These are phyloP conservation scores for Nephrotoma flavescens DNA, from an alignment of 2,888 invertebrate species.

Conservation along the genomic window DNA sequence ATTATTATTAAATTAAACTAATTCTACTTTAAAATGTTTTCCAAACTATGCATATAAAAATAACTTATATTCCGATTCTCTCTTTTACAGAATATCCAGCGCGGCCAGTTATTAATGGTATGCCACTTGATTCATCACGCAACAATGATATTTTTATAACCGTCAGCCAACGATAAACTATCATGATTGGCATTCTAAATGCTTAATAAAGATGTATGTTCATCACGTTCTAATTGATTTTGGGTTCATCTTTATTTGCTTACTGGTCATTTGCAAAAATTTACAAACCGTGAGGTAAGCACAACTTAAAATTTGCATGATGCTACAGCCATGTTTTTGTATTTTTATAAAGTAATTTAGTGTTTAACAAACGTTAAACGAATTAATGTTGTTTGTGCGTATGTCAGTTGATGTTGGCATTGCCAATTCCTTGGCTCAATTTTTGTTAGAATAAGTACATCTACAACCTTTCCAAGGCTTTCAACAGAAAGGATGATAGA, in stretches of 20 bases:
- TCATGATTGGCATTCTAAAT: background rate
- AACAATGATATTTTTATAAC: background rate
- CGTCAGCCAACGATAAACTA: background rate
- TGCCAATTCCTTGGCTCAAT: too few relatives aligned
- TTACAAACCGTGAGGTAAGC: background rate
- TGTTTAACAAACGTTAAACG: too few relatives aligned
- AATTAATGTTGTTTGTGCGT: too few relatives aligned
- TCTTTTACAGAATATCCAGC: background rate
- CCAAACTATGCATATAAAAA: too few relatives aligned
- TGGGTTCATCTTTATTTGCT: background rate
- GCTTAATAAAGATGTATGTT: background rate
- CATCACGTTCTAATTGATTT: background rate
- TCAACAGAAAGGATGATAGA: too few relatives aligned
- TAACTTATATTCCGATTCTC: background rate
- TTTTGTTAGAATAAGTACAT: too few relatives aligned
- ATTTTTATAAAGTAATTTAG: too few relatives aligned
- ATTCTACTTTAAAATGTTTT: too few relatives aligned
- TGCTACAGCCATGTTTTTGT: too few relatives aligned
- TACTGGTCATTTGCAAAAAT: background rate
- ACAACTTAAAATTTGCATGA: background rate
- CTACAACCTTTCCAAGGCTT: too few relatives aligned
- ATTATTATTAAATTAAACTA: too few relatives aligned
- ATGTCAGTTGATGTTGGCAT: too few relatives aligned
- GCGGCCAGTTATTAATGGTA: background rate
- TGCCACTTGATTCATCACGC: background rate